Percentiles rank a stretch among this genome's conserved stretches.
These are phyloP conservation scores for Sigmodon hispidus DNA, from an alignment of 2,113 vertebrate genomes.

Conservation along the genomic window DNA sequence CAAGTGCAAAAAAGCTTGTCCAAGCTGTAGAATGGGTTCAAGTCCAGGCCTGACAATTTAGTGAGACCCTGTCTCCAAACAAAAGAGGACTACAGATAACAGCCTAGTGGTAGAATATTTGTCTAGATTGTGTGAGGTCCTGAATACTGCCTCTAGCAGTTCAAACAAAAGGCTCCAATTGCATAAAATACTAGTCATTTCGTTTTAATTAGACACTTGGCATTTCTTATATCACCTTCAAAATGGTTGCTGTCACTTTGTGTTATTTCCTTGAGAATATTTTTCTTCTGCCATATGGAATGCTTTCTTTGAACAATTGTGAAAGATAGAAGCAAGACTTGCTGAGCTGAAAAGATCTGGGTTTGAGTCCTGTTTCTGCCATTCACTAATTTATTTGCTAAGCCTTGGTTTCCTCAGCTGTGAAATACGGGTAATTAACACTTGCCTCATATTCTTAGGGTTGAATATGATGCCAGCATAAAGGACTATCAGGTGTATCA, in stretches of 20 bases:
- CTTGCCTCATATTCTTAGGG: slow-evolving; percentile 31
- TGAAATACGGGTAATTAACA: slow-evolving; percentile 59
- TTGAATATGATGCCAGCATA: slow-evolving; percentile 46
- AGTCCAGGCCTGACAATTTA: neutral
- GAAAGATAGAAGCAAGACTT: slow-evolving; percentile 60
- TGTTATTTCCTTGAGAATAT: slow-evolving; percentile 20
- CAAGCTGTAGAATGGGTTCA: neutral
- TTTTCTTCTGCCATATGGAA: slow-evolving; percentile 24
- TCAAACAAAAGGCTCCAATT: slow-evolving; percentile 37
- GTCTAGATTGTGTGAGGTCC: neutral
- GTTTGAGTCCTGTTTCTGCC: slow-evolving; percentile 60
- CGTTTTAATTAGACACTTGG: slow-evolving; percentile 39
- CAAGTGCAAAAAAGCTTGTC: neutral
- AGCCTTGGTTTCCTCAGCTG: slow-evolving; percentile 62
- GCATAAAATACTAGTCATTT: slow-evolving; percentile 28
- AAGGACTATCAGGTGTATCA: slow-evolving; percentile 49
- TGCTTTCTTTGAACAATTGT: slow-evolving; percentile 65
- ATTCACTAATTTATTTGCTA: slow-evolving; percentile 63
- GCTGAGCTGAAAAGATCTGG: slow-evolving; percentile 57
- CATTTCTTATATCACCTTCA: slow-evolving; percentile 57
- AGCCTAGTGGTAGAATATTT: neutral
- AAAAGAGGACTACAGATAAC: neutral
- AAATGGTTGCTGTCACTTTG: slow-evolving; percentile 33
- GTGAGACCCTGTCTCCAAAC: neutral
- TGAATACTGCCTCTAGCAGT: neutral